Evolutionary conservation across 2,888 invertebrate genomes (phyloP).

Genomic region (Argynnis bischoffii): DNA sequence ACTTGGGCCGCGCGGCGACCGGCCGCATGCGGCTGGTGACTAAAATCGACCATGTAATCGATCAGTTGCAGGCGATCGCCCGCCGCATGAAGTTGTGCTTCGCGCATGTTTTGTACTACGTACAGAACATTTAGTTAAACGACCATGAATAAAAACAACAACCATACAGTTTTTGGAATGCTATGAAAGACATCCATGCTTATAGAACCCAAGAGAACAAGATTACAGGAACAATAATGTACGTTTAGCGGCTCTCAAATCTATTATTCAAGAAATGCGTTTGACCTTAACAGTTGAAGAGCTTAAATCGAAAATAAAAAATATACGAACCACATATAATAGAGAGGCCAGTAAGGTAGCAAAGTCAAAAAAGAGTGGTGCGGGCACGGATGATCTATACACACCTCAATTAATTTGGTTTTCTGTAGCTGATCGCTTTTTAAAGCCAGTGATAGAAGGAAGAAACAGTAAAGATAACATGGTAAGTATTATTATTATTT

Average conservation of each 20-base stretch:
- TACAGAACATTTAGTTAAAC: too few species aligned
- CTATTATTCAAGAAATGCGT: conserved; percentile 40
- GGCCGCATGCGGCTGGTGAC: conserved; percentile 50
- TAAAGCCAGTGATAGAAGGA: conserved; percentile 48
- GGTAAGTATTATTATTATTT: conserved; percentile 46
- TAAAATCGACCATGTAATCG: conserved; percentile 38
- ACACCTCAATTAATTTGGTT: conserved; percentile 50
- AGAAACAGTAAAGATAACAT: conserved; percentile 47
- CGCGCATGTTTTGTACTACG: too few species aligned
- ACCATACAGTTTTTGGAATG: conserved; percentile 46
- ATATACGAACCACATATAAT: conserved; percentile 49
- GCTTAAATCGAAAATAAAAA: conserved; percentile 46
- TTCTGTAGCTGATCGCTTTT: conserved; percentile 51
- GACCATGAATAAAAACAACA: too few species aligned
- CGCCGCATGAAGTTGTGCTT: conserved; percentile 34
- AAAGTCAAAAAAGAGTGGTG: conserved; percentile 48
- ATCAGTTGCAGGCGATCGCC: conserved; percentile 39
- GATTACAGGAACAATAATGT: conserved; percentile 46
- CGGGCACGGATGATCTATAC: conserved; percentile 47
- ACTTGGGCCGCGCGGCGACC: conserved; percentile 51
- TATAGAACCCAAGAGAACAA: conserved; percentile 47
- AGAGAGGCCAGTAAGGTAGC: conserved; percentile 49
- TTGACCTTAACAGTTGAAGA: conserved; percentile 46
- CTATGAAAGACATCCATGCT: conserved; percentile 38
- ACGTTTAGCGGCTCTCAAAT: conserved; percentile 43